Conservation (phyloP, 2,797 vertebrate species). For the Podarcis lilfordi region DNA sequence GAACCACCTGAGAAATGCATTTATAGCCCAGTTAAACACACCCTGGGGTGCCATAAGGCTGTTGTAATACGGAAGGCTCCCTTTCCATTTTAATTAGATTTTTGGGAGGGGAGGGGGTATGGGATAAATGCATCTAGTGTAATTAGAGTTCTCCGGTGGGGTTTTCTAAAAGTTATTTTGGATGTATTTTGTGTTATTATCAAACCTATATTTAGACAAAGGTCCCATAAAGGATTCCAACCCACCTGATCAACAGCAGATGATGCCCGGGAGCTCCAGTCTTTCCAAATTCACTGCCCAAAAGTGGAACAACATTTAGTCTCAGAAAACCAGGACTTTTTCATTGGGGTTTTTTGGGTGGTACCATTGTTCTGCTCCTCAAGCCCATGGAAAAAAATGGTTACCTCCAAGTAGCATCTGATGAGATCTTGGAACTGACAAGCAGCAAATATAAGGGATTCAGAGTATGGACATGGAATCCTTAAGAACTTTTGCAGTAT, state of each 20-base stretch:
- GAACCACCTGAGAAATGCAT: background rate
- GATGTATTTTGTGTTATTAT: rapidly evolving
- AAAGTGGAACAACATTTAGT: background rate
- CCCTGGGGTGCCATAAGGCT: rapidly evolving
- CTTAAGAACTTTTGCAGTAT: too few relatives aligned
- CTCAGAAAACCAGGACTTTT: too few relatives aligned
- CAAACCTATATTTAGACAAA: background rate
- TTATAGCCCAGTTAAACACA: background rate
- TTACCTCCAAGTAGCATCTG: background rate
- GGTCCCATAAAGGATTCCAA: background rate
- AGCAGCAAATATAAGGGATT: background rate
- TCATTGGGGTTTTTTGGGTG: too few relatives aligned
- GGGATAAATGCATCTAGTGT: background rate
- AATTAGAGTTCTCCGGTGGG: background rate
- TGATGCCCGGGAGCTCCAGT: background rate
- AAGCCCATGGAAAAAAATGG: background rate
- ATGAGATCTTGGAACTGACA: background rate
- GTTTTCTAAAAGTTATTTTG: background rate
- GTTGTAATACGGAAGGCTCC: background rate
- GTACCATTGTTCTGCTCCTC: background rate
- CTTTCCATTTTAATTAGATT: constrained; percentile 15
- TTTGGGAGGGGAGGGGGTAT: rapidly evolving
- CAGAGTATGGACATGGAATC: background rate
- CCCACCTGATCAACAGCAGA: background rate
- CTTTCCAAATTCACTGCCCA: background rate